Base-by-base conservation (phyloP, 2,888 invertebrate species). In the Andricus quercusramuli region DNA sequence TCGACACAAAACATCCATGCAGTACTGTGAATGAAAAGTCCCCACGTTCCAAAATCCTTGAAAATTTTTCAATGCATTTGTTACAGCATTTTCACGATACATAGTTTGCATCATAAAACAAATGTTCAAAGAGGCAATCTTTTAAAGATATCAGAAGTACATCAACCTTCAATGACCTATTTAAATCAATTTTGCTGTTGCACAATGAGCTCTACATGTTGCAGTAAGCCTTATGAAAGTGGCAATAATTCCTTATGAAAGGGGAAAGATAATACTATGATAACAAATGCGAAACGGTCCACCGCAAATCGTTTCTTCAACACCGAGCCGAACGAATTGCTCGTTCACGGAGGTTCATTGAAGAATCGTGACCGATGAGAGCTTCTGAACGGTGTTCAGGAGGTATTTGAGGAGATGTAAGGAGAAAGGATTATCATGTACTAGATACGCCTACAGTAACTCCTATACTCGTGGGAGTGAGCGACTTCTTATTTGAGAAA, bases 361-460 rank as follows among this genome's bases (percentile, higher is more conserved):
- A 85, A 22, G 81, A 83, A 80, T 85, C 83, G 84, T 83, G 83
- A 83, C 85, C 78, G 41, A 79, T 70, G 47, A 32, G 56, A 17
- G 83, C 86, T 84, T 84, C 83, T 62, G 85, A 83, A 41, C 59
- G 47, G 70, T 59, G 64, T 68, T 70, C 68, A 22, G 77, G 70
- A 56, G 41, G 78, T 56, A 66, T 77, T 77, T 56, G 51, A 77
- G 62, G 77, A 80, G 85, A 85, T 87, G 80, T 80, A 83, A 85
- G 85, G 80, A 80, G 86, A 86, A 86, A 86, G 84, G 83, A 80
- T 84, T 82, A 83, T 86, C 86, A 79, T 77, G 79, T 84, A 85
- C 80, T 80, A 86, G 87, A 85, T 86, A 86, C 47, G 68, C 68
- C 68, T 68, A 68, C 68, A 47, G 41, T 22, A 51, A 70, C 47